Conservation (phyloP, 2,113 vertebrate species). For the Lota lota region DNA sequence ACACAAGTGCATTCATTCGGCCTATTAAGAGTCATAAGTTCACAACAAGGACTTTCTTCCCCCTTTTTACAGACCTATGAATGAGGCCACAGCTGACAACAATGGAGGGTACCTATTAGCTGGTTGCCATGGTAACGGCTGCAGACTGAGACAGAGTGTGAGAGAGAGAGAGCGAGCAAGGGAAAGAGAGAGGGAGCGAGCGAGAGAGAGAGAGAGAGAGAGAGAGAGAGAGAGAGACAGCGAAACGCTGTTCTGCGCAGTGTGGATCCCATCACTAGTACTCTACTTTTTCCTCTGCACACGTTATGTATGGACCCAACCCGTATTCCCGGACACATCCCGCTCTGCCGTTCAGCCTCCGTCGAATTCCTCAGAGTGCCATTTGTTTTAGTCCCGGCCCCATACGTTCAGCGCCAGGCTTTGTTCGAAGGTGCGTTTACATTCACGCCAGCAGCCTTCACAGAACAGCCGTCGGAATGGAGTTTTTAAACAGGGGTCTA, state of each 20-base stretch:
- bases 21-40: no score
- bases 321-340: neutral
- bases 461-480: conserved; percentile 23
- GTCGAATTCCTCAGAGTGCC: neutral
- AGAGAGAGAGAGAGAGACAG: conserved; percentile 8
- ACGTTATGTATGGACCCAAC: conserved; percentile 7
- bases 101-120: conserved; percentile 71
- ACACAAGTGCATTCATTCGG: no score
- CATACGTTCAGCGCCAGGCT: neutral
- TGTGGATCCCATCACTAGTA: conserved; percentile 49
- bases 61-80: conserved; percentile 45
- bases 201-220: conserved; percentile 26
- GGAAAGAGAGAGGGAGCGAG: conserved; percentile 17
- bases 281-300: conserved; percentile 40
- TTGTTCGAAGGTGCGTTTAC: conserved; percentile 27
- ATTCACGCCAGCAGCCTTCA: conserved; percentile 42
- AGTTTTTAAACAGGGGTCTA: conserved; percentile 43
- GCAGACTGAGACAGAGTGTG: conserved; percentile 54
- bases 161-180: conserved; percentile 4
- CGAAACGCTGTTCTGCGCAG: conserved; percentile 48
- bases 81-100: conserved; percentile 68
- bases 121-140: conserved; percentile 67
- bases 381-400: neutral
- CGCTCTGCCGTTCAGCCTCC: neutral
- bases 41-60: neutral